Percentiles rank a stretch among this genome's conserved stretches.
These are phyloP conservation scores for Rugalucina vietnamica DNA, from an alignment of 2,888 invertebrate genomes.

Conservation along the genomic window DNA sequence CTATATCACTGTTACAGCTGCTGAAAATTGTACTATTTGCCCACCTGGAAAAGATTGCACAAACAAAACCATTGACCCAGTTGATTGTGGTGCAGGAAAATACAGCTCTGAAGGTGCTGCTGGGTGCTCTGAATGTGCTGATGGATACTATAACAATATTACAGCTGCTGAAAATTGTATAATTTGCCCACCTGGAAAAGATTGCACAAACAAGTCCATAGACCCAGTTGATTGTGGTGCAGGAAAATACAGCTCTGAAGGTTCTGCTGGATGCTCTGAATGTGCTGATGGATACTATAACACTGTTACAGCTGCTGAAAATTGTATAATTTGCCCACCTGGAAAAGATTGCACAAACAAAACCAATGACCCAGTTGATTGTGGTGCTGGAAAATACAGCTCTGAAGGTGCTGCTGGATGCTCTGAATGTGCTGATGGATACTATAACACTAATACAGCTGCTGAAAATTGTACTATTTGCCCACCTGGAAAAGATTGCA, in stretches of 20 bases:
- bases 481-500: conserved; percentile 69
- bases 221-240: conserved; percentile 39
- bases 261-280: conserved; percentile 20
- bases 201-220: conserved; percentile 30
- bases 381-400: conserved; percentile 63
- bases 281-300: conserved; percentile 40
- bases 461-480: conserved; percentile 69
- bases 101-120: conserved; percentile 30
- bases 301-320: conserved; percentile 2
- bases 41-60: conserved; percentile 67
- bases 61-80: conserved; percentile 37
- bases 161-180: not conserved
- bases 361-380: conserved; percentile 47
- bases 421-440: conserved; percentile 40
- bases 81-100: conserved; percentile 29
- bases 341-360: conserved; percentile 60
- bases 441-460: conserved; percentile 27
- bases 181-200: conserved; percentile 18
- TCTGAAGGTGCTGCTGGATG: conserved; percentile 30
- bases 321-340: conserved; percentile 36
- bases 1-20: conserved; percentile 16
- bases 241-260: conserved; percentile 54
- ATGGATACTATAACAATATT: conserved; percentile 65
- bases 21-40: conserved; percentile 38
- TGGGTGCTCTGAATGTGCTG: conserved; percentile 55